Conservation (phyloP, 2,888 invertebrate species). For the Cryptus viduatorius region DNA sequence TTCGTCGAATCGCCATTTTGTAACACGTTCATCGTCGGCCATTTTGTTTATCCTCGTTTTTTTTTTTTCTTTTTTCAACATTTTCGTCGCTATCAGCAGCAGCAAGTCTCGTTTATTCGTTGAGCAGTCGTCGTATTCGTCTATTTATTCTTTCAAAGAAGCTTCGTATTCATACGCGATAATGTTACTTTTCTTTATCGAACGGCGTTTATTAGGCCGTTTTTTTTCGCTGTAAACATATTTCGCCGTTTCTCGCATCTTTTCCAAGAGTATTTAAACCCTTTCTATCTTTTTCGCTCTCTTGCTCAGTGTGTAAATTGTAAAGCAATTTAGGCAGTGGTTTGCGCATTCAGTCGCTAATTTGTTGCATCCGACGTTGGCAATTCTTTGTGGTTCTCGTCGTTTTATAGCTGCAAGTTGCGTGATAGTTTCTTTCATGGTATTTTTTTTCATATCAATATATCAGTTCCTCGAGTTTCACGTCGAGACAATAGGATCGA, state of each 20-base stretch:
- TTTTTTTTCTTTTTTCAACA: not conserved
- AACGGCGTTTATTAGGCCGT: conserved; percentile 55
- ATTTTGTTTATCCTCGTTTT: conserved; percentile 16
- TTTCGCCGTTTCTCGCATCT: conserved; percentile 13
- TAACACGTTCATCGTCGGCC: conserved; percentile 21
- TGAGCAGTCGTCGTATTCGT: conserved; percentile 59
- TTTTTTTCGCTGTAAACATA: conserved; percentile 66
- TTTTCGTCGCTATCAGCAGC: not conserved
- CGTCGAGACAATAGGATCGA: conserved; percentile 57
- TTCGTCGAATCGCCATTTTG: conserved; percentile 44
- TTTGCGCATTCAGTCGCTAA: conserved; percentile 55
- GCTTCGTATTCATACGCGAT: conserved; percentile 9
- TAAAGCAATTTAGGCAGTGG: conserved; percentile 66
- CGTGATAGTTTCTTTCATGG: not conserved
- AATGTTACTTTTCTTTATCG: not conserved
- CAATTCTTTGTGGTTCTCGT: conserved; percentile 24
- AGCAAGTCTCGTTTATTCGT: conserved; percentile 59
- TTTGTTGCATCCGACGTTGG: conserved; percentile 44
- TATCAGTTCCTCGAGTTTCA: conserved; percentile 66
- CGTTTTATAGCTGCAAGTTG: conserved; percentile 14
- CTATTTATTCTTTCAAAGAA: conserved; percentile 11
- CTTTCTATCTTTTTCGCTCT: not conserved
- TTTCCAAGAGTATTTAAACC: not conserved
- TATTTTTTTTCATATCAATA: conserved; percentile 6
- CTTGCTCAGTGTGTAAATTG: conserved; percentile 47